These are phyloP conservation scores for Pedetes capensis DNA, from an alignment of 2,113 vertebrate species.

Conservation along the genomic window DNA sequence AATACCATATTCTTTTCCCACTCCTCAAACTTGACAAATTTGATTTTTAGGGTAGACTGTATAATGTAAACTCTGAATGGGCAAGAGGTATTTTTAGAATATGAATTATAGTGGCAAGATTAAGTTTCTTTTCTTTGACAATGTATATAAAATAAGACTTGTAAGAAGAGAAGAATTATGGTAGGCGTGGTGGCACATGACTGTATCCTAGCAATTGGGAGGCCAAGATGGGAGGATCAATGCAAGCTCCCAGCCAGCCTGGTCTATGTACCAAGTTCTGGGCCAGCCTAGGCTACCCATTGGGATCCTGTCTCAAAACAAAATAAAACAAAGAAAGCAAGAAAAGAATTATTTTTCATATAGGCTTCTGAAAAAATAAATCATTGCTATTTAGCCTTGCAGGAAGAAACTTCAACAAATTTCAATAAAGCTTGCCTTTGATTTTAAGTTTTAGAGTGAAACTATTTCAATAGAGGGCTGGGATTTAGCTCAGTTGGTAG, in stretches of 20 bases:
- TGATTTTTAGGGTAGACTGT: constrained; percentile 10
- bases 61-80: neutral
- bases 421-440: neutral
- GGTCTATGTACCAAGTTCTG: no score
- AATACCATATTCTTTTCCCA: neutral
- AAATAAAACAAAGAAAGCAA: no score
- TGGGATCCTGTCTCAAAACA: no score
- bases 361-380: neutral
- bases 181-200: no score
- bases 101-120: neutral
- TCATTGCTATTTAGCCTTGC: neutral
- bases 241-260: no score
- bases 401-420: neutral
- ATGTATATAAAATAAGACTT: neutral
- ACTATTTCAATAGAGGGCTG: neutral
- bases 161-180: no score
- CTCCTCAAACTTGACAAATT: constrained; percentile 3
- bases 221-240: no score
- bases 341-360: no score
- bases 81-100: neutral
- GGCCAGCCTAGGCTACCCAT: no score
- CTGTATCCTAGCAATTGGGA: no score
- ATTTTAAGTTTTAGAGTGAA: neutral
- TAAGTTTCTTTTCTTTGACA: neutral
- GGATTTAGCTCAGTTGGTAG: no score